Percentiles rank a stretch among this genome's conserved stretches.
Conservation (phyloP, 1,140 invertebrate species). For the Ectropis grisescens region DNA sequence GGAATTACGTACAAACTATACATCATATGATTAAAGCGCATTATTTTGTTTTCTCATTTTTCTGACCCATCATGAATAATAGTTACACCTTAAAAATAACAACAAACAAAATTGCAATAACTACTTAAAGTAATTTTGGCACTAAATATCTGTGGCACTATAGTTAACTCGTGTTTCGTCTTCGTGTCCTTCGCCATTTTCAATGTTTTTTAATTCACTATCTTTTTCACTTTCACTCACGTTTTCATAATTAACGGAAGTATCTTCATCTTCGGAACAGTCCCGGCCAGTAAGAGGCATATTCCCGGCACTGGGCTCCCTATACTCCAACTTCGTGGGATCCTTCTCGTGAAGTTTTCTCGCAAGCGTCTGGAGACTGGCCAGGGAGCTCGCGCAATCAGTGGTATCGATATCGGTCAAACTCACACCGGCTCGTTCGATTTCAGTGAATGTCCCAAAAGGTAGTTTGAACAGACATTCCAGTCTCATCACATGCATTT, state of each 20-base stretch:
- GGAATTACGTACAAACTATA: conserved; percentile 41
- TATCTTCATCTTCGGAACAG: conserved; percentile 60
- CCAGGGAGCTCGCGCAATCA: conserved; percentile 93
- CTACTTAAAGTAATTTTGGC: conserved; percentile 71
- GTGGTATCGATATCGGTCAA: conserved; percentile 94
- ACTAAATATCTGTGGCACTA: conserved; percentile 72
- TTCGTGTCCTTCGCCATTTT: conserved; percentile 51
- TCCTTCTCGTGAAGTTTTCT: conserved; percentile 88
- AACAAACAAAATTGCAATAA: conserved; percentile 70
- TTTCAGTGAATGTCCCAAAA: conserved; percentile 95
- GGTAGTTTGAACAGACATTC: conserved; percentile 94
- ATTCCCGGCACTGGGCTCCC: conserved; percentile 54
- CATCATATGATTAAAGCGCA: conserved; percentile 60
- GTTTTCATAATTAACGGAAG: conserved; percentile 28
- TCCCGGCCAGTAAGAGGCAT: conserved; percentile 33
- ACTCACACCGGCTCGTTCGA: conserved; percentile 91
- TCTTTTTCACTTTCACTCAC: conserved; percentile 44
- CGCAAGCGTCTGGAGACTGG: conserved; percentile 84
- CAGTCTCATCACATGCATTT: conserved; percentile 96
- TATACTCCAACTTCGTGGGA: conserved; percentile 78
- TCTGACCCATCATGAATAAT: conserved; percentile 51
- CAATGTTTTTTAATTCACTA: conserved; percentile 52
- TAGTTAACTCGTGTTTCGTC: conserved; percentile 59
- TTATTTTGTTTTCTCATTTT: conserved; percentile 58
- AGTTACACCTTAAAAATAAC: conserved; percentile 56